Evolutionary conservation across 64 coral and sea anemone genomes (phyloP).

Genomic region (Montipora capricornis): DNA sequence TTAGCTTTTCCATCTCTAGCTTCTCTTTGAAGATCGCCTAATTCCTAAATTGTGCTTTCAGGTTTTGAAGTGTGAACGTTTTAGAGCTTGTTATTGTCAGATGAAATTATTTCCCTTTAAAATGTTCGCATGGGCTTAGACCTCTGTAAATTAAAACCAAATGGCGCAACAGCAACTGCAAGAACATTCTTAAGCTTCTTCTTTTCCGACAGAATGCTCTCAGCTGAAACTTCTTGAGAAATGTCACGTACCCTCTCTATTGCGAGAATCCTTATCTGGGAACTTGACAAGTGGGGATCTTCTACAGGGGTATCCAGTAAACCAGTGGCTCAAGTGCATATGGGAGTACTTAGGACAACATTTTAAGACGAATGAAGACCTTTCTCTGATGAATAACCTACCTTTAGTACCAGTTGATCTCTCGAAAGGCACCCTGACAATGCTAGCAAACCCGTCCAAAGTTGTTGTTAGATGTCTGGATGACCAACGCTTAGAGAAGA

Average conservation of each 20-base stretch:
- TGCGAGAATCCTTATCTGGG: conserved; percentile 30
- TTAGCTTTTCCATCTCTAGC: too few relatives aligned
- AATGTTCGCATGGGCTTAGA: too few relatives aligned
- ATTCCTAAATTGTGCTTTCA: too few relatives aligned
- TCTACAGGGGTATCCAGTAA: conserved; percentile 42
- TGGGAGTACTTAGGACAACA: conserved; percentile 74
- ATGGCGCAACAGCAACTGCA: too few relatives aligned
- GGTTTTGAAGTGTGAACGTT: too few relatives aligned
- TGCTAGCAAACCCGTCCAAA: conserved; percentile 49
- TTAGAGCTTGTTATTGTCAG: too few relatives aligned
- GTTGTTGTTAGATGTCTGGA: conserved; percentile 42
- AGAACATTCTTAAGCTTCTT: too few relatives aligned
- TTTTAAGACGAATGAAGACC: conserved; percentile 5
- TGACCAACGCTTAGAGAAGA: neutral
- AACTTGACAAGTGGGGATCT: conserved; percentile 30
- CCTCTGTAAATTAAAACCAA: too few relatives aligned
- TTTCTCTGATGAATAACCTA: neutral
- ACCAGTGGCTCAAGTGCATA: conserved; percentile 59
- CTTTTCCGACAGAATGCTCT: conserved; percentile 4
- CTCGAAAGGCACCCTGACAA: conserved; percentile 28
- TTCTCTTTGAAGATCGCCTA: too few relatives aligned
- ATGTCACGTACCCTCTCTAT: neutral
- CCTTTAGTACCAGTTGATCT: conserved; percentile 30
- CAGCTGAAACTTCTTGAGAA: conserved; percentile 21
- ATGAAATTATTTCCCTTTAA: too few relatives aligned